Conservation (phyloP, 2,113 vertebrate species). For the Eidolon helvum region DNA sequence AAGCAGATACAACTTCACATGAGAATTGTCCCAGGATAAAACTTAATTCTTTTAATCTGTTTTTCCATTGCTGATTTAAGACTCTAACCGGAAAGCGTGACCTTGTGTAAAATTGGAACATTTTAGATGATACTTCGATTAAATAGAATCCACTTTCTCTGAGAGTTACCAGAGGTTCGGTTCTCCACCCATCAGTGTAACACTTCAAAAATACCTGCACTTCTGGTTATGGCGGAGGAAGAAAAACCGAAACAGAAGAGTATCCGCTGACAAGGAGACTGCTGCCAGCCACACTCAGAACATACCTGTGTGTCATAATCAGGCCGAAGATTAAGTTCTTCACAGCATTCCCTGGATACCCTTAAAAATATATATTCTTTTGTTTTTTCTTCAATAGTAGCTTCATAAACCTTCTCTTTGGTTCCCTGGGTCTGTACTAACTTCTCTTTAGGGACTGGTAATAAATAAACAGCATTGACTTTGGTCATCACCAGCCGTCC, state of each 20-base stretch:
- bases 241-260: not conserved
- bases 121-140: not conserved
- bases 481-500: conserved; percentile 99
- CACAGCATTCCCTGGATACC: conserved; percentile 96
- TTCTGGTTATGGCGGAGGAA: not conserved
- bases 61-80: not conserved
- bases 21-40: not conserved
- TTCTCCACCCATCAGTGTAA: not conserved
- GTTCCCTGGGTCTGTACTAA: conserved; percentile 90
- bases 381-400: conserved; percentile 98
- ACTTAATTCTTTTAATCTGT: not conserved
- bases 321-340: conserved; percentile 92
- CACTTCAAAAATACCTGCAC: not conserved
- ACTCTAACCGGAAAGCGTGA: conserved; percentile 8
- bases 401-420: conserved; percentile 98
- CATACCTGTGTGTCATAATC: conserved; percentile 96
- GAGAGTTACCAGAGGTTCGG: not conserved
- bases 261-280: not conserved
- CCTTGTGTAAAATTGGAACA: not conserved
- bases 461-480: conserved; percentile 97
- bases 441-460: conserved; percentile 92
- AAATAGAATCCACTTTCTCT: not conserved
- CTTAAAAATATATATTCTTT: conserved; percentile 99
- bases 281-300: not conserved
- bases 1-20: not conserved